phyloP scores from a whole-genome alignment of 2,113 vertebrate species.

The Rhagologus leucostigma region DNA sequence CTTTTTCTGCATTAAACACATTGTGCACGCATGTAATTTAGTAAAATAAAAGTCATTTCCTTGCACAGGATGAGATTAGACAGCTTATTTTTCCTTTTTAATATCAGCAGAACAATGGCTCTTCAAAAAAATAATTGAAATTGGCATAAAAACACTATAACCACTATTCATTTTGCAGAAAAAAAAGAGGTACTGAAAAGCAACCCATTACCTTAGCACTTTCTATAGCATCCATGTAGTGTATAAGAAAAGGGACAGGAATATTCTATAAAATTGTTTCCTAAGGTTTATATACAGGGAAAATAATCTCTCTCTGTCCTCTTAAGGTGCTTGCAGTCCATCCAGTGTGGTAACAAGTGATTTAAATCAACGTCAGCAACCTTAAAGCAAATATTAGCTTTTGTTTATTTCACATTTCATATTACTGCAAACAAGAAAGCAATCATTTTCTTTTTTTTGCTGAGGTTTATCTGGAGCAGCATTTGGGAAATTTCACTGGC shows the following conservation, averaged over 20 bases:
- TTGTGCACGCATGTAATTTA: neutral
- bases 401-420: neutral
- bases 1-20: constrained; percentile 10
- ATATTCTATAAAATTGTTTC: neutral
- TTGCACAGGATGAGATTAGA: constrained; percentile 20
- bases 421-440: neutral
- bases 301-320: neutral
- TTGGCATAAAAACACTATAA: neutral
- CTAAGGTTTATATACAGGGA: neutral
- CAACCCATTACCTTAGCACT: neutral
- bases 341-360: neutral
- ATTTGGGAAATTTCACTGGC: neutral
- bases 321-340: neutral
- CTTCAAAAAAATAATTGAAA: neutral
- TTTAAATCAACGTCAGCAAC: neutral
- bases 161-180: neutral
- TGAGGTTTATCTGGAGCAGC: neutral
- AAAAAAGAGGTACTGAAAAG: neutral
- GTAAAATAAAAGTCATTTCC: constrained; percentile 5
- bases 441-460: neutral
- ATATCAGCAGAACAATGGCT: neutral
- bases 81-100: neutral
- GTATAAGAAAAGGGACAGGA: neutral
- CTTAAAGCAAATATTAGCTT: neutral
- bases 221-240: neutral